Evolutionary conservation across 2,888 invertebrate species (phyloP), one percentile per base, ranked within the genome.

Genomic region (Athalia rosae): DNA sequence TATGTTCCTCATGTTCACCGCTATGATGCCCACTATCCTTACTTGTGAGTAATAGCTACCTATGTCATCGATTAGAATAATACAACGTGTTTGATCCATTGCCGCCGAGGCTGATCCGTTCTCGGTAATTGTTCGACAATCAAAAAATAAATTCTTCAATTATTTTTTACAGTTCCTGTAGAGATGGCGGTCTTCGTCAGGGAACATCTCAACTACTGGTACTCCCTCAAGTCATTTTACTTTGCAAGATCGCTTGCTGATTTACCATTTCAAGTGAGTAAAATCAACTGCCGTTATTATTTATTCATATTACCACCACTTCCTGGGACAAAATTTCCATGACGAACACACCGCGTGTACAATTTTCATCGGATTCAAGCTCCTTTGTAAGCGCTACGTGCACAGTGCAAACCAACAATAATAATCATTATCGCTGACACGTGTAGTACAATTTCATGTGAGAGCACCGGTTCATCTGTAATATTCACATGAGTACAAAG

Each of bases 11-110:
- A 98, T 98, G 95, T 99, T 98, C 90, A 97, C 98, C 76, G 97
- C 98, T 71, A 97, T 99, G 95, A 99, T 99, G 98, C 98, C 98
- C 81, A 99, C 98, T 71, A 98, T 99, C 87, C 93, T 98, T 85
- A 98, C 99, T 88, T 99, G 98, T 98, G 91, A 96, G 97, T 94
- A 81, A 71, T 79, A n/a, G 6, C 8, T 4, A 61, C 13, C 8
- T 28, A 13, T 4, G 7, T 15, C 7, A 7, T 13, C 15, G 13
- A 7, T 13, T 9, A 15, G n/a, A 3, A 15, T 5, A 8, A 61
- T 41, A 41, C 8, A 8, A 47, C 48, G 7, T n/a, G 6, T 13
- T 50, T 50, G 11, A 50, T 3, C 8, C 50, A 9, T 7, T 50
- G 50, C 4, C 11, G 8, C 11, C 50, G 11, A 50, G 7, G 8